A percentile compares a stretch with the other conserved stretches of the same genome.
phyloP scores from a whole-genome alignment of 2,797 vertebrate species.

The Danionella dracula region DNA sequence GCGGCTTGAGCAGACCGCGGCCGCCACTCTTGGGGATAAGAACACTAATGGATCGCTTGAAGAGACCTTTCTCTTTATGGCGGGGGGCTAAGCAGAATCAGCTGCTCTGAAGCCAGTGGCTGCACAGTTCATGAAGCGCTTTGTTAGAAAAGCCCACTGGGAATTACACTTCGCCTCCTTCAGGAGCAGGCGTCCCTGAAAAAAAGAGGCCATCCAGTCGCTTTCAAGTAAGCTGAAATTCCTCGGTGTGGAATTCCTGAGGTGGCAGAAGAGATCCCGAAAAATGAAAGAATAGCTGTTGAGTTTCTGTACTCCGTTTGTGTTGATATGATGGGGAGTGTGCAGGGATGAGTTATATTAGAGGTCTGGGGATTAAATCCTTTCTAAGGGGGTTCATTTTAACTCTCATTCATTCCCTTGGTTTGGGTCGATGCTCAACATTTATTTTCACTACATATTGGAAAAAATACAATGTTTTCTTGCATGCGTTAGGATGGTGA shows the following conservation, averaged over 20 bases:
- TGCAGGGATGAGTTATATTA: too few species aligned
- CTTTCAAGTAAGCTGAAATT: constrained; percentile 4
- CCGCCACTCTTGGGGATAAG: constrained; percentile 65
- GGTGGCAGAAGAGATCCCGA: not conserved
- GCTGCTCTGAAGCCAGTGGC: constrained; percentile 73
- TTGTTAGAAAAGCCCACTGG: constrained; percentile 62
- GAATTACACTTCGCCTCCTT: constrained; percentile 62
- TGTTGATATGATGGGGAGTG: too few species aligned
- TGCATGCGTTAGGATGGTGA: too few species aligned
- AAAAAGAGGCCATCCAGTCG: not conserved
- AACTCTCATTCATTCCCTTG: too few species aligned
- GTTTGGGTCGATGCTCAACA: too few species aligned
- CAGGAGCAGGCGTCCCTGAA: not conserved
- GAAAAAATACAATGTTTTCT: too few species aligned
- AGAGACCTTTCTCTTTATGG: constrained; percentile 72
- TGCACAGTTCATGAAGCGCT: constrained; percentile 51
- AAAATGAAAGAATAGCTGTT: too few species aligned
- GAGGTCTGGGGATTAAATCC: too few species aligned
- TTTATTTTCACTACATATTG: too few species aligned
- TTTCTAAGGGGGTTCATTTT: too few species aligned
- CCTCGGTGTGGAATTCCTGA: not conserved
- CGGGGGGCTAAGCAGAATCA: constrained; percentile 72
- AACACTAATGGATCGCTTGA: constrained; percentile 79
- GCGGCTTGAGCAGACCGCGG: constrained; percentile 72
- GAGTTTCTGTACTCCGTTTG: too few species aligned